Conservation (phyloP, 2,113 vertebrate species). For the Hucho hucho region DNA sequence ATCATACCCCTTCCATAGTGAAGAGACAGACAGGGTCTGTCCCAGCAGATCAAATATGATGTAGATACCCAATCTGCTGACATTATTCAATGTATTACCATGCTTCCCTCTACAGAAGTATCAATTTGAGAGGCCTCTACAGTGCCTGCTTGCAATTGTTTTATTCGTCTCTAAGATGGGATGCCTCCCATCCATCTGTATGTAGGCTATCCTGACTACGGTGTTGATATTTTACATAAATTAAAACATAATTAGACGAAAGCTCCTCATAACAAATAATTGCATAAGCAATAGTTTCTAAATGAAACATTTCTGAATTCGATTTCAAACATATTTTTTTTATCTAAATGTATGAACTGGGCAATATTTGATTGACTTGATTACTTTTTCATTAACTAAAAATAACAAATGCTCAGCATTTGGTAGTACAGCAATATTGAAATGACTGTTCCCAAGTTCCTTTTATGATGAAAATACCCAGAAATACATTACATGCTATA, state of each 20-base stretch:
- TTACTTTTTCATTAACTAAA: too few relatives aligned
- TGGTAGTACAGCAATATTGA: too few relatives aligned
- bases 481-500: too few relatives aligned
- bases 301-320: too few relatives aligned
- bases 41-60: conserved; percentile 21
- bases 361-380: too few relatives aligned
- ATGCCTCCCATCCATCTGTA: background rate
- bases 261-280: background rate
- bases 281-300: background rate
- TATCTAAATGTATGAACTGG: too few relatives aligned
- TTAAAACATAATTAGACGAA: background rate
- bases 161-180: background rate
- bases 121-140: background rate
- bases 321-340: too few relatives aligned
- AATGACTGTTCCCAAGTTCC: too few relatives aligned
- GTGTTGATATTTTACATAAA: background rate
- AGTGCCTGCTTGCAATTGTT: background rate
- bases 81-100: conserved; percentile 8
- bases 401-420: too few relatives aligned
- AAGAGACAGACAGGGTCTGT: conserved; percentile 13
- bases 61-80: conserved; percentile 17
- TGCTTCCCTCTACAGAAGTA: conserved; percentile 2
- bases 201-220: too few relatives aligned
- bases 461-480: too few relatives aligned
- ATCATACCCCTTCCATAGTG: conserved; percentile 22